Evolutionary conservation across 2,113 vertebrate genomes (phyloP), one percentile per base, ranked within the genome.

Genomic region (Trichomycterus rosablanca): DNA sequence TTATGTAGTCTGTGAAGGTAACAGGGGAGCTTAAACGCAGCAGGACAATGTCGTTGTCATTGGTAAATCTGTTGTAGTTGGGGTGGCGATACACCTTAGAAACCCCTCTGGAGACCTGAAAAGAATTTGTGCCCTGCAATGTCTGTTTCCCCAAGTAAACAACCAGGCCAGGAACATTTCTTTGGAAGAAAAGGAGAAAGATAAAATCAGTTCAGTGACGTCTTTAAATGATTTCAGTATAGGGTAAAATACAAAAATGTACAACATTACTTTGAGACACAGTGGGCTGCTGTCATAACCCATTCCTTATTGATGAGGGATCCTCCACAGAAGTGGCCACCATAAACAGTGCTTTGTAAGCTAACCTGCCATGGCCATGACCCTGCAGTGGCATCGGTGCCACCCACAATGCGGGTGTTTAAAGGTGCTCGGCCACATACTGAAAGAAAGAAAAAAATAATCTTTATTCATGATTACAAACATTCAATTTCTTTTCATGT

Each of bases 1-100:
- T 30, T 4, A 81, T 70, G 51, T 70, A 68, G 7, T 59, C 0
- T 0, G 51, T 78, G 5, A 74, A 74, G 3, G 14, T 48, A 3
- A 83, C 76, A 0, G 70, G 61, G 3, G 1, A 2, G 0, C 3
- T 39, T 14, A 92, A 77, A 12, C 32, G 78, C 50, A 91, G 2
- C 0, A 92, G 87, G 0, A 85, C 79, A 0, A 92, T 80, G 76
- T 92, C 88, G 0, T 89, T 85, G 7, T 82, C 19, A 0, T 39
- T 30, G 5, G 78, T 84, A 0, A 8, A 3, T 0, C 1, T 1
- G 0, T 12, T 2, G 45, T 80, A 89, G 0, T 19, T 16, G 0
- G 74, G 45, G 37, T 91, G 79, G 14, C 49, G 1, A 23, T 72
- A 2, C 44, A 66, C 6, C 0, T 48, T 0, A 1, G 1, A 2